Evolutionary conservation across 1,140 invertebrate genomes (phyloP).

Genomic region (Eupeodes corollae): DNA sequence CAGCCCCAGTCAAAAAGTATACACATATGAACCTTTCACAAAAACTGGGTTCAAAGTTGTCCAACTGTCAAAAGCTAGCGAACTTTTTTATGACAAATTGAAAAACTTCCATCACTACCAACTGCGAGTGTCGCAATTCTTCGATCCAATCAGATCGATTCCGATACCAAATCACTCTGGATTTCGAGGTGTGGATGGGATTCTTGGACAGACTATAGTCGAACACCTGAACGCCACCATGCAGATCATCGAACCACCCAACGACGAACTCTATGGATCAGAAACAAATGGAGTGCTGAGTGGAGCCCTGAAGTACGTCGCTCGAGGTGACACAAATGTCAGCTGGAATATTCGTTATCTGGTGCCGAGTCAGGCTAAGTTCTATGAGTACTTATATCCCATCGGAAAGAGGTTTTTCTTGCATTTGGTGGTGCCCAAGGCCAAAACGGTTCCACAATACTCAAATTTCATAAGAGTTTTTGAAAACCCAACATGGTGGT

Average conservation of each 20-base stretch:
- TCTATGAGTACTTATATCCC: conserved; percentile 23
- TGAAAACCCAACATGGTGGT: conserved; percentile 16
- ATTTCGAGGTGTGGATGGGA: conserved; percentile 18
- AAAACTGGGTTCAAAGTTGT: conserved; percentile 11
- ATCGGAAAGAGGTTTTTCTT: conserved; percentile 12
- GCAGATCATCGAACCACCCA: conserved; percentile 15
- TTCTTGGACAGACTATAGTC: conserved; percentile 13
- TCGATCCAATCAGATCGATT: conserved; percentile 17
- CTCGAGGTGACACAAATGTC: conserved; percentile 16
- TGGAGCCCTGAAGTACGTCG: conserved; percentile 18
- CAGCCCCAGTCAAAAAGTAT: conserved; percentile 4
- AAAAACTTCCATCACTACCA: conserved; percentile 15
- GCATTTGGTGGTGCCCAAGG: conserved; percentile 23
- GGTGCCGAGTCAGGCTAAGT: conserved; percentile 17
- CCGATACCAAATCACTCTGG: conserved; percentile 13
- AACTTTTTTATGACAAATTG: conserved; percentile 17
- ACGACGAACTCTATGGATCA: conserved; percentile 23
- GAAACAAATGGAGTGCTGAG: conserved; percentile 18
- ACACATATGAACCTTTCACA: conserved; percentile 26
- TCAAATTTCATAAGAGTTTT: conserved; percentile 25
- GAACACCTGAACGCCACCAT: conserved; percentile 20
- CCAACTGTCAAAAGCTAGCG: neutral
- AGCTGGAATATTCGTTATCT: conserved; percentile 21
- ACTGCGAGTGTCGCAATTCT: conserved; percentile 26
- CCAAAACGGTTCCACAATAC: conserved; percentile 20